These are phyloP conservation scores for Allygus modestus DNA, from an alignment of 2,888 invertebrate genomes.

Conservation along the genomic window DNA sequence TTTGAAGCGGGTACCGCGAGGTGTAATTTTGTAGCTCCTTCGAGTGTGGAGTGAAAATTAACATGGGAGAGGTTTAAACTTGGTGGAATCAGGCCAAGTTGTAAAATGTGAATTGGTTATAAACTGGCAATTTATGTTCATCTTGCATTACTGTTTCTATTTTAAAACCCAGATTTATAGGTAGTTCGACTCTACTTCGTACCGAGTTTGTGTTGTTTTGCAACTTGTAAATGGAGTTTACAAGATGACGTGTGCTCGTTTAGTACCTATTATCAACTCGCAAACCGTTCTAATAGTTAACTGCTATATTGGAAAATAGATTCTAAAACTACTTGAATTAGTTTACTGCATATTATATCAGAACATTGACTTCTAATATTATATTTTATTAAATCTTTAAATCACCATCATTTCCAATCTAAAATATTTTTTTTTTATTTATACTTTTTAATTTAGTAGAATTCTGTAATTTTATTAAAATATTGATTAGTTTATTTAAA, in stretches of 20 bases:
- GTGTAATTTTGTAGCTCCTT: constrained; percentile 15
- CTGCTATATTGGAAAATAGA: no score
- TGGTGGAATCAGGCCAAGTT: constrained; percentile 9
- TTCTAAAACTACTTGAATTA: no score
- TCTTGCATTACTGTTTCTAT: constrained; percentile 9
- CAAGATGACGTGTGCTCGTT: neutral
- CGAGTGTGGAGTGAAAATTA: constrained; percentile 36
- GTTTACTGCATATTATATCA: no score
- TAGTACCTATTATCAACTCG: no score
- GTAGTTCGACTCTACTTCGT: neutral
- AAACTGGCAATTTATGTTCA: constrained; percentile 17
- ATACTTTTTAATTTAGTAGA: no score
- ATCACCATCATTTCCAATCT: no score
- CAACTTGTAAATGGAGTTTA: neutral
- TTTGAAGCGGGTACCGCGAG: neutral
- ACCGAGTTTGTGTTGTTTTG: neutral
- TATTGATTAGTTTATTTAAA: no score
- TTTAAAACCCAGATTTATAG: constrained; percentile 12
- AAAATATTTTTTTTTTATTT: no score
- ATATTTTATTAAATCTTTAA: no score
- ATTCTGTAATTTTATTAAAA: no score
- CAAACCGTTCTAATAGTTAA: no score
- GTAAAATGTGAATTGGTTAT: neutral
- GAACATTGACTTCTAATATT: no score
- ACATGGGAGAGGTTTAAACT: neutral